Evolutionary conservation across 1,140 invertebrate genomes (phyloP), one percentile per base, ranked within the genome.

Genomic region (Choristoneura fumiferana): DNA sequence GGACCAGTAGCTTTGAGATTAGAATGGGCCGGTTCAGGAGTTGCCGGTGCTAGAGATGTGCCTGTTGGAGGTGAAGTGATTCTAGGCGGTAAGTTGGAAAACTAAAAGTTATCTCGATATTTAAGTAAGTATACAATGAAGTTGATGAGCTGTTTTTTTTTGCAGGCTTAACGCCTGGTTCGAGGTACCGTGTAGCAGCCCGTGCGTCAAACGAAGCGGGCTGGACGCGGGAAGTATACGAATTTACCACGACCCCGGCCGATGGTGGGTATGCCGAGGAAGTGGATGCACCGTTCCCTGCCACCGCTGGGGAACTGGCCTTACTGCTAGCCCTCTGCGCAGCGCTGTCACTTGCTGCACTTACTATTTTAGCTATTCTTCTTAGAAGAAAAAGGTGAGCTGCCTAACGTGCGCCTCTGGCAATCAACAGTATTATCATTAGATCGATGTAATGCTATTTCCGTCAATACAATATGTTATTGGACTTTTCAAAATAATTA

Each of bases 31-130:
- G 84, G 85, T 0, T 74, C 82, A 4, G 82, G 82, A 0, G 71
- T 71, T 0, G 70, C 75, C 13, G 85, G 85, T 6, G 79, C 85
- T 0, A 80, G 81, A 29, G 85, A 88, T 58, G 82, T 88, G 4
- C 83, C 85, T 17, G 79, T 85, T 49, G 81, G 84, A 4, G 83
- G 85, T 13, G 83, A 88, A 76, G 82, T 85, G 64, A 81, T 86
- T 54, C 70, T 88, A 29, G 81, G 82, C 12, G 85, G 83, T 86
- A 59, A 64, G 70, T 75, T 12, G 9, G 43, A 17, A n/a, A n/a
- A 12, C 18, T 36, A 35, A 54, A 4, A 17, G 37, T 58, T 52
- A 1, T 39, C 2, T 53, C 14, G 14, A 39, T 8, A 14, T 8
- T 36, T 13, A 53, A 10, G 10, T 59, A 0, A 22, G 1, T 54